These are phyloP conservation scores for Halcyon badia DNA, from an alignment of 2,797 vertebrate species.

Conservation along the genomic window DNA sequence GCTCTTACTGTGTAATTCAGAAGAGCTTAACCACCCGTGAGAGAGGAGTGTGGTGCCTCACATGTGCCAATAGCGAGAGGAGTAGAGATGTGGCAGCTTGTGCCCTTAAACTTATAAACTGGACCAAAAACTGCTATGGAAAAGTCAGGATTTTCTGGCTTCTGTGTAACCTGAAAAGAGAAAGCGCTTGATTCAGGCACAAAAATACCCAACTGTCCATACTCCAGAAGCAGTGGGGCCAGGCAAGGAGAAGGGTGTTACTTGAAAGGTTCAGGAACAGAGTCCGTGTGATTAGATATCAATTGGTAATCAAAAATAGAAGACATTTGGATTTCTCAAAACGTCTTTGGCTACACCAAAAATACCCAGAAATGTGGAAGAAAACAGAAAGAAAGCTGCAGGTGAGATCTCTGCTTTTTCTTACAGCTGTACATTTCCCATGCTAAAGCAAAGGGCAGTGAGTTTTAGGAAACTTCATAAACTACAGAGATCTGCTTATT, in stretches of 20 bases:
- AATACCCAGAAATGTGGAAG: not conserved
- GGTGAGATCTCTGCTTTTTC: not conserved
- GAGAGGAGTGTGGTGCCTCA: fast-evolving
- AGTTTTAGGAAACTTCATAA: not conserved
- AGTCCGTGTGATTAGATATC: not conserved
- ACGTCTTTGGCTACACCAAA: not conserved
- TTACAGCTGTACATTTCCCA: not conserved
- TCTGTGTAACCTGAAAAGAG: not conserved
- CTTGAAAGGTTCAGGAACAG: not conserved
- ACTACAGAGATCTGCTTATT: not conserved
- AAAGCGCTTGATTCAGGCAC: not conserved
- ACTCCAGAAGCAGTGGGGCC: not conserved
- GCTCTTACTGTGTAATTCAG: not conserved
- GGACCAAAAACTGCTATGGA: not conserved
- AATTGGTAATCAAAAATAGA: not conserved
- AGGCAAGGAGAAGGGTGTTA: not conserved
- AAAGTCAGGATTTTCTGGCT: not conserved
- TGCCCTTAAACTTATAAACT: not conserved
- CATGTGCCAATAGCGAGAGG: not conserved
- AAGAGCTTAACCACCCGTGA: not conserved
- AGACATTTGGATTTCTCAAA: not conserved
- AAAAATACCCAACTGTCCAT: not conserved
- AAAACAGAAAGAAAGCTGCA: not conserved
- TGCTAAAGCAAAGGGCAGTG: not conserved
- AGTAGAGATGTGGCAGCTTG: not conserved